Evolutionary conservation across 2,797 vertebrate genomes (phyloP).

Genomic region (Perodicticus potto): DNA sequence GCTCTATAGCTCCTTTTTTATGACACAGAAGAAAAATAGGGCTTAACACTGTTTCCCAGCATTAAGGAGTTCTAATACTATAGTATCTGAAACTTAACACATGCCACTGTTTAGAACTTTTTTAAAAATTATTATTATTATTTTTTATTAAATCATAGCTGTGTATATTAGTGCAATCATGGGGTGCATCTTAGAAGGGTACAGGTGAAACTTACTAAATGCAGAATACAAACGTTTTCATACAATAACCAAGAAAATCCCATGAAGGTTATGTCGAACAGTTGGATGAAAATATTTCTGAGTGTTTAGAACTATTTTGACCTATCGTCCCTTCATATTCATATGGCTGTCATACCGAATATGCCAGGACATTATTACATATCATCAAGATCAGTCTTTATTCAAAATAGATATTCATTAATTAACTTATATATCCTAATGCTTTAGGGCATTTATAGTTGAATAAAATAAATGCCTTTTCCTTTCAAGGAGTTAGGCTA

Average conservation of each 20-base stretch:
- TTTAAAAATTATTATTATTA: not conserved
- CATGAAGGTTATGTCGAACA: too few relatives aligned
- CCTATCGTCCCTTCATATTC: not conserved
- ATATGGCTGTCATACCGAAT: not conserved
- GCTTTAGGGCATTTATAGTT: not conserved
- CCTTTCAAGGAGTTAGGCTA: not conserved
- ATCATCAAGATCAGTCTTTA: not conserved
- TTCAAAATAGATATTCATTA: slow-evolving; percentile 40
- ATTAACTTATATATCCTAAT: not conserved
- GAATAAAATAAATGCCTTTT: not conserved
- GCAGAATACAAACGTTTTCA: too few relatives aligned
- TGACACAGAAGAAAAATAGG: not conserved
- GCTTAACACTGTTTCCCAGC: not conserved
- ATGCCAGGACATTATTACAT: not conserved
- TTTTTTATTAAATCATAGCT: too few relatives aligned
- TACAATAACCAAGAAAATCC: too few relatives aligned
- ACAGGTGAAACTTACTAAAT: too few relatives aligned
- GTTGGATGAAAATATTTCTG: too few relatives aligned
- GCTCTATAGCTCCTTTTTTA: not conserved
- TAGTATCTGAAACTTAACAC: not conserved
- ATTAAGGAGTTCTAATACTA: not conserved
- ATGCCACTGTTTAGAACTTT: not conserved
- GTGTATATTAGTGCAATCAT: too few relatives aligned
- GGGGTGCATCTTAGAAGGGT: too few relatives aligned
- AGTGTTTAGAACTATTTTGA: not conserved